Percentiles rank a stretch among this genome's conserved stretches.
These are phyloP conservation scores for Ciconia nigra DNA, from an alignment of 2,797 vertebrate genomes.

Conservation along the genomic window DNA sequence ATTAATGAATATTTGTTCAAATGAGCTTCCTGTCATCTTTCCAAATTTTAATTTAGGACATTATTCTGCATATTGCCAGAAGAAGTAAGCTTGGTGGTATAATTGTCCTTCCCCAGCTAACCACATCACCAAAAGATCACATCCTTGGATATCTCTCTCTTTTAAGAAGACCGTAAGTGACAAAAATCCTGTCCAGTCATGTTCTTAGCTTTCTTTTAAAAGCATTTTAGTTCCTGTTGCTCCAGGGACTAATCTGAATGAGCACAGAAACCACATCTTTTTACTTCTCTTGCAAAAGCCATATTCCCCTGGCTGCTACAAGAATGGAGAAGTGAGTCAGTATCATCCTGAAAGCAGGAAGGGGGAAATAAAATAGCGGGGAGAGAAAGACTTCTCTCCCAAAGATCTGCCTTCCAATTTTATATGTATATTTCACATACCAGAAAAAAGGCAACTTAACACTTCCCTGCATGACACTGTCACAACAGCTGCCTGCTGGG, in stretches of 20 bases:
- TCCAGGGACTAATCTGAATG: background rate
- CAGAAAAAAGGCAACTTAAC: background rate
- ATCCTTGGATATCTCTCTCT: background rate
- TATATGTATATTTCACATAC: background rate
- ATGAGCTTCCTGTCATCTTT: background rate
- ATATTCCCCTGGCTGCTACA: background rate
- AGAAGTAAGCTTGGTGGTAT: background rate
- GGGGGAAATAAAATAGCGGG: background rate
- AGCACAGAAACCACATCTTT: background rate
- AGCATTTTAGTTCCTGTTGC: background rate
- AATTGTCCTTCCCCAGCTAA: background rate
- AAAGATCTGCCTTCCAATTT: background rate
- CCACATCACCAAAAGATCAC: background rate
- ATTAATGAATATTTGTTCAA: slow-evolving; percentile 32
- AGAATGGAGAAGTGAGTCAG: background rate
- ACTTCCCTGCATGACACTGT: background rate
- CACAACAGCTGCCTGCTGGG: background rate
- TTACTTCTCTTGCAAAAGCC: background rate
- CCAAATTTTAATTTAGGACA: background rate
- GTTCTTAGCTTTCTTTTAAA: background rate
- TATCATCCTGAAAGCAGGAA: background rate
- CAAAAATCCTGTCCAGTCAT: background rate
- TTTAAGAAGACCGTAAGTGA: background rate
- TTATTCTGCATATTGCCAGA: background rate
- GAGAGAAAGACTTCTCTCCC: background rate